Percentiles rank a stretch among this genome's conserved stretches.
phyloP scores from a whole-genome alignment of 2,797 vertebrate species.

The Molossus alvarezi region DNA sequence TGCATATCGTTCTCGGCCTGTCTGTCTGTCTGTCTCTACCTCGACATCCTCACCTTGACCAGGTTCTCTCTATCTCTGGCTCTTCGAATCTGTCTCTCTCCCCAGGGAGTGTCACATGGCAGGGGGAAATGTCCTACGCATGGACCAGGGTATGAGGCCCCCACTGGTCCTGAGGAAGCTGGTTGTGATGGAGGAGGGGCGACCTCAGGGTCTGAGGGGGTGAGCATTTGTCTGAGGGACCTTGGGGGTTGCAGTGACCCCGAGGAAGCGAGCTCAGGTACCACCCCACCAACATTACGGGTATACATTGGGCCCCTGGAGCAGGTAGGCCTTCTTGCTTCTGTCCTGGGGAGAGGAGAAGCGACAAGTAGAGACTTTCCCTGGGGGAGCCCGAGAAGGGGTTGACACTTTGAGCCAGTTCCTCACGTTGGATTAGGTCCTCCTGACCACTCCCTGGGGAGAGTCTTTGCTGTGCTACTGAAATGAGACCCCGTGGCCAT shows the following conservation, averaged over 20 bases:
- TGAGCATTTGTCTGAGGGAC: neutral
- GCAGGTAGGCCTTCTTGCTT: neutral
- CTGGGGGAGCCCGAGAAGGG: neutral
- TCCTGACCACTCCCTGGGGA: neutral
- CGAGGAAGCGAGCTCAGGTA: neutral
- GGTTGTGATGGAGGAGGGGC: neutral
- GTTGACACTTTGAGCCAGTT: neutral
- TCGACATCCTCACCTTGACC: neutral
- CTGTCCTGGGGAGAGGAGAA: neutral
- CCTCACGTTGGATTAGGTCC: neutral
- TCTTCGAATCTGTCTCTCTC: neutral
- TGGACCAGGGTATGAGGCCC: neutral
- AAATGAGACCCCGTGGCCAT: neutral
- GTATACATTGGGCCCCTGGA: neutral
- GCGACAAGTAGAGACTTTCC: neutral
- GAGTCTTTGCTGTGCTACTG: neutral
- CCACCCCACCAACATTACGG: rapidly evolving
- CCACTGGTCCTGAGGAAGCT: neutral
- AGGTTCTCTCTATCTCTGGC: neutral
- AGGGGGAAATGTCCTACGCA: neutral
- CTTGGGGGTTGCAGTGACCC: neutral
- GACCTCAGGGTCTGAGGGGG: neutral
- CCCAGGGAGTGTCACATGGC: neutral
- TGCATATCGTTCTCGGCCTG: rapidly evolving
- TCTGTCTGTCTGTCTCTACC: neutral